Evolutionary conservation across 2,888 invertebrate genomes (phyloP).

Genomic region (Synergus itoensis): DNA sequence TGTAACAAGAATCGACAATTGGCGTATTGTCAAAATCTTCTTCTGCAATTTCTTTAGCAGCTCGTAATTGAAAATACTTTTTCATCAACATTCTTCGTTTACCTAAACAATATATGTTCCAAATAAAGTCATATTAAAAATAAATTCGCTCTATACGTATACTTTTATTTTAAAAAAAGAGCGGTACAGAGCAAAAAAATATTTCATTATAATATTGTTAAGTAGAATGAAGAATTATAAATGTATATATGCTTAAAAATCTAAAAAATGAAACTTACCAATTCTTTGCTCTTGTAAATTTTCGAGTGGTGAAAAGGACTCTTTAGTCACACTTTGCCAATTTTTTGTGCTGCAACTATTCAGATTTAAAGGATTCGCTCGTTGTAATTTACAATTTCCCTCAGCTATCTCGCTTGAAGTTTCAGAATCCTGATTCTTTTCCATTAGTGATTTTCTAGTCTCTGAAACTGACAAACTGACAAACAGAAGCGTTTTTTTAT

Average conservation of each 20-base stretch:
- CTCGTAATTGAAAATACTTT: constrained; percentile 54
- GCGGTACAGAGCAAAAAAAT: too few relatives aligned
- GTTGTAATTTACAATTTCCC: background rate
- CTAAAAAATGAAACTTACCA: background rate
- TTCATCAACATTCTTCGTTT: constrained; percentile 56
- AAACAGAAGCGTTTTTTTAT: background rate
- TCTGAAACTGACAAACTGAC: background rate
- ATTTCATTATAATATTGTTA: too few relatives aligned
- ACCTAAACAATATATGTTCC: constrained; percentile 43
- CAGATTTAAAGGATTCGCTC: background rate
- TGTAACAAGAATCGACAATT: constrained; percentile 44
- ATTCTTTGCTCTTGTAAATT: background rate
- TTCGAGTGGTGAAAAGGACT: constrained; percentile 2
- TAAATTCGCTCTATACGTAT: too few relatives aligned
- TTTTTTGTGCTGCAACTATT: background rate
- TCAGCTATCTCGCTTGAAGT: background rate
- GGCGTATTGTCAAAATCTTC: constrained; percentile 49
- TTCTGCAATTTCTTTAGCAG: constrained; percentile 51
- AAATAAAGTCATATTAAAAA: constrained; percentile 1
- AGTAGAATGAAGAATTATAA: background rate
- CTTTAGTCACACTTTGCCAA: constrained; percentile 13
- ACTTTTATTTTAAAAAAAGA: too few relatives aligned
- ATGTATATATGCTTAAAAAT: too few relatives aligned
- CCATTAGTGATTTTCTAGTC: background rate
- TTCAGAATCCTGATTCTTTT: background rate